Conservation (phyloP, 64 coral and sea anemone genomes). For the Trachythela sp. region DNA sequence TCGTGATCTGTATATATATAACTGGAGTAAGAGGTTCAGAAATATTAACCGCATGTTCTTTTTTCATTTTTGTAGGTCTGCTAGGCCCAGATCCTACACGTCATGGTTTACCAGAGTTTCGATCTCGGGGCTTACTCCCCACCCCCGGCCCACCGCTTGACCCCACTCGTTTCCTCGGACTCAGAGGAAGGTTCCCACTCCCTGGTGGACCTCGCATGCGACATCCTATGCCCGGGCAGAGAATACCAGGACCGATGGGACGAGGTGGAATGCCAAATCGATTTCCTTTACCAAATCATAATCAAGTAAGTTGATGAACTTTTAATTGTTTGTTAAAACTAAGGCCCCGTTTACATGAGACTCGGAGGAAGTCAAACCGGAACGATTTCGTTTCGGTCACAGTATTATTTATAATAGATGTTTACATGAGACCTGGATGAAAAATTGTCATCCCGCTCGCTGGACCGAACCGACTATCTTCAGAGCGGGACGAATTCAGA, state of each 20-base stretch:
- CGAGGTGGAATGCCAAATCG: not conserved
- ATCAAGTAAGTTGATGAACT: constrained; percentile 1
- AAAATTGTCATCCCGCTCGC: no score
- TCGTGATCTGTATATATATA: no score
- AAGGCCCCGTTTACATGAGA: no score
- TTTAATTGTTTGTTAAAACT: not conserved
- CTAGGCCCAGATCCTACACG: not conserved
- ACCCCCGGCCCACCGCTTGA: not conserved
- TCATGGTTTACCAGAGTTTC: constrained; percentile 4
- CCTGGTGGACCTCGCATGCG: not conserved
- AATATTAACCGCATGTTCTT: no score
- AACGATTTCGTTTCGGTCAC: no score
- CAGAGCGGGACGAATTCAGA: no score
- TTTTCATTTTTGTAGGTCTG: not conserved
- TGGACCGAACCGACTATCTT: no score
- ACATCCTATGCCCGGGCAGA: constrained; percentile 12
- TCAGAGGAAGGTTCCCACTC: not conserved
- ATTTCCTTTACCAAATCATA: not conserved
- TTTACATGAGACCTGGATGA: no score
- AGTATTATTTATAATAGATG: no score
- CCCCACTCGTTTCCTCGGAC: not conserved
- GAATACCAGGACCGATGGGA: not conserved
- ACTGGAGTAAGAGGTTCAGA: no score
- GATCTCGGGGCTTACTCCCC: not conserved
- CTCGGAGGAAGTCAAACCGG: no score